Evolutionary conservation across 37 sponge, comb jelly and placozoan genomes (phyloP).

Genomic region (Haliclona indistincta): DNA sequence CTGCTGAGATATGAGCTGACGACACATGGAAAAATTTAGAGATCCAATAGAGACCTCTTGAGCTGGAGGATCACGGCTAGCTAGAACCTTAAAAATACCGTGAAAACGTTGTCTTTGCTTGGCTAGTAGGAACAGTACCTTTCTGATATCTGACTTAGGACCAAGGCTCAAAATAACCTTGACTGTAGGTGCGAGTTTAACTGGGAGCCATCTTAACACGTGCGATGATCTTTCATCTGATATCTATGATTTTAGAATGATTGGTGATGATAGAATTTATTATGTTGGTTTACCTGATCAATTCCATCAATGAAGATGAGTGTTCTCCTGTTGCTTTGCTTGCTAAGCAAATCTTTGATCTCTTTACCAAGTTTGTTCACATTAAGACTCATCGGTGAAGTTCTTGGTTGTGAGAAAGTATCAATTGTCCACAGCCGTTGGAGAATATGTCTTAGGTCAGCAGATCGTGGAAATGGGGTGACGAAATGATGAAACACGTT

Average conservation of each 20-base stretch:
- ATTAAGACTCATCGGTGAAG: neutral
- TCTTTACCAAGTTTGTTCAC: constrained; percentile 10
- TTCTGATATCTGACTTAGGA: constrained; percentile 22
- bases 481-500: constrained; percentile 44
- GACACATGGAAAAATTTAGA: constrained; percentile 3
- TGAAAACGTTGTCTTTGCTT: neutral
- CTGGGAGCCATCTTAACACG: constrained; percentile 42
- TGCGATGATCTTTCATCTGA: constrained; percentile 26
- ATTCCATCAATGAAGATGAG: constrained; percentile 32
- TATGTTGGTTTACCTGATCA: constrained; percentile 17
- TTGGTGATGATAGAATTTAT: no score
- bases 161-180: constrained; percentile 24
- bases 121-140: constrained; percentile 2
- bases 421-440: constrained; percentile 43
- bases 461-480: constrained; percentile 20
- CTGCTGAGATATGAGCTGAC: neutral
- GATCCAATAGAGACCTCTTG: constrained; percentile 19
- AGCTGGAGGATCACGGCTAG: constrained; percentile 10
- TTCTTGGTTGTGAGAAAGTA: constrained; percentile 2
- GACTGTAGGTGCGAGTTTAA: constrained; percentile 16
- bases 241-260: constrained; percentile 13
- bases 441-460: constrained; percentile 26
- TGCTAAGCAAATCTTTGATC: constrained; percentile 24
- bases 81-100: constrained; percentile 2
- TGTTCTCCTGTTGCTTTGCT: neutral